phyloP scores from a whole-genome alignment of 2,888 invertebrate species.

The Psylliodes chrysocephalus region DNA sequence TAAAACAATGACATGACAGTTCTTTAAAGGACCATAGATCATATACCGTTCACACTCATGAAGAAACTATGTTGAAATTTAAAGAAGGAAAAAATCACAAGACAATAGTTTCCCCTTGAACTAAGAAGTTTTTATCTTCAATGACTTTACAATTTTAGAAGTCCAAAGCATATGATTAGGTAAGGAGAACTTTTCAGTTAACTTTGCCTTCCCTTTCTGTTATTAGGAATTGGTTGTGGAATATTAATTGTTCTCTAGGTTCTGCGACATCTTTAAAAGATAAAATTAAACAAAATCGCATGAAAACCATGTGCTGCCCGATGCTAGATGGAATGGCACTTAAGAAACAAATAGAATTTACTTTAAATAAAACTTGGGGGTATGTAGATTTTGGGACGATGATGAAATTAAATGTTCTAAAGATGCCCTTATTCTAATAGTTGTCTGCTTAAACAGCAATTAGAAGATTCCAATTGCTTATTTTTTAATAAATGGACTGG shows the following conservation, averaged over 20 bases:
- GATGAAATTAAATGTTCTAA: constrained; percentile 35
- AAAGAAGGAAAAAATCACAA: background rate
- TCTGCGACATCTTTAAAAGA: background rate
- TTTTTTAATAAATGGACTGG: constrained; percentile 43
- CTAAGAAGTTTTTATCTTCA: constrained; percentile 35
- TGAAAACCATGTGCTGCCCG: constrained; percentile 35
- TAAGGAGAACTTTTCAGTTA: constrained; percentile 24
- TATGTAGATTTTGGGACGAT: constrained; percentile 39
- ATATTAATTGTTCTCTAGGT: background rate
- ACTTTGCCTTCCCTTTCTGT: constrained; percentile 23
- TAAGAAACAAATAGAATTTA: constrained; percentile 43
- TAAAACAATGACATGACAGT: too few relatives aligned
- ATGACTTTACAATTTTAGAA: constrained; percentile 36
- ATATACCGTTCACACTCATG: too few relatives aligned
- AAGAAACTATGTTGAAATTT: too few relatives aligned
- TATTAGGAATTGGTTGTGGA: constrained; percentile 29
- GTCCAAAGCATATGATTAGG: constrained; percentile 35
- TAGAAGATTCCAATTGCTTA: constrained; percentile 49
- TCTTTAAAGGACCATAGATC: too few relatives aligned
- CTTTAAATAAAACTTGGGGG: constrained; percentile 36
- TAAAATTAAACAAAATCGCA: constrained; percentile 11
- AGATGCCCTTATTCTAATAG: constrained; percentile 47
- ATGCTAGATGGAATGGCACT: constrained; percentile 45
- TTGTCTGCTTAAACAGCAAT: constrained; percentile 34
- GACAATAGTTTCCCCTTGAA: background rate